phyloP scores from a whole-genome alignment of 2,797 vertebrate species.

The Aeoliscus strigatus region DNA sequence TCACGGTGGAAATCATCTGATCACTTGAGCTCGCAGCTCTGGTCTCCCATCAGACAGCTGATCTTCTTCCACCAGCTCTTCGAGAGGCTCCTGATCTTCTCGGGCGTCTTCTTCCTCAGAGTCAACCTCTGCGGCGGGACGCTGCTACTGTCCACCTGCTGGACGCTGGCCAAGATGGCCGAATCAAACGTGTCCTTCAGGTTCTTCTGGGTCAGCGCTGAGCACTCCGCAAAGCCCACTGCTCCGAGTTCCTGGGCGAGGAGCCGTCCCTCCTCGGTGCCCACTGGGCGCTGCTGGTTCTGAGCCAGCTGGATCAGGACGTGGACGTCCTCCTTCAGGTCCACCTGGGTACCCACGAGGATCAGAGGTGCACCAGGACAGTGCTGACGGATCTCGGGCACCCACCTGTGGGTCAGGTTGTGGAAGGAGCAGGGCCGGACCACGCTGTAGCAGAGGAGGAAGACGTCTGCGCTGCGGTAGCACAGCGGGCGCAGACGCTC shows the following conservation, averaged over 20 bases:
- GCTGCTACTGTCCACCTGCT: constrained; percentile 16
- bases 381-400: constrained; percentile 81
- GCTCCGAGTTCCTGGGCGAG: constrained; percentile 82
- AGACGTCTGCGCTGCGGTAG: constrained; percentile 83
- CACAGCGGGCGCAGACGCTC: constrained; percentile 83
- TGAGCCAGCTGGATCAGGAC: constrained; percentile 84
- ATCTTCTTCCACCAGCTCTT: constrained; percentile 73
- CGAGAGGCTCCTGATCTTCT: constrained; percentile 65
- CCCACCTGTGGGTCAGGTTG: constrained; percentile 79
- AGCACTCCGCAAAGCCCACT: constrained; percentile 62
- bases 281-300: constrained; percentile 80
- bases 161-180: constrained; percentile 66
- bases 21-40: constrained; percentile 53
- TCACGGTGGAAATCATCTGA: background rate
- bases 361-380: constrained; percentile 81
- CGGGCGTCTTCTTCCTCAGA: constrained; percentile 59
- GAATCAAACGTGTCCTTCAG: no score
- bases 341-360: constrained; percentile 86
- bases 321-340: constrained; percentile 86
- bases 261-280: constrained; percentile 74
- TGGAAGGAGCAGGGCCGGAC: constrained; percentile 84
- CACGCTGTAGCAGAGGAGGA: constrained; percentile 90
- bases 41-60: constrained; percentile 66
- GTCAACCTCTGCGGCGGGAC: constrained; percentile 40
- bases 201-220: constrained; percentile 72